Percentiles rank a stretch among this genome's conserved stretches.
Conservation (phyloP, 2,888 invertebrate genomes). For the Phragmatobia fuliginosa region DNA sequence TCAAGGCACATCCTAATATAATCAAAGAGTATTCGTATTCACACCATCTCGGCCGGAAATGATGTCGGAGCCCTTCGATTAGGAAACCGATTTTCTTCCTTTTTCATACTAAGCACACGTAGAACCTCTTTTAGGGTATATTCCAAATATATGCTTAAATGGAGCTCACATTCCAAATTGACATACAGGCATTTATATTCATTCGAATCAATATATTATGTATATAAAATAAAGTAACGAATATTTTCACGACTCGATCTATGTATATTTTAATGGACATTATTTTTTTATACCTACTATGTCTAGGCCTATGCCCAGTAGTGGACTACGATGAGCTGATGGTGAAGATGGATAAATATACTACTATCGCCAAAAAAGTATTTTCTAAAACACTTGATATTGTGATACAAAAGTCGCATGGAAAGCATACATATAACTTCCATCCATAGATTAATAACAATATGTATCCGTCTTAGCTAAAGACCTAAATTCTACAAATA, state of each 20-base stretch:
- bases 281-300: too few species aligned
- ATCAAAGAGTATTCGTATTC: slow-evolving; percentile 49
- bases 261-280: too few species aligned
- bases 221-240: background rate
- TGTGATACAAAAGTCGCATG: too few species aligned
- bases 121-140: slow-evolving; percentile 39
- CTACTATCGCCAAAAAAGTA: too few species aligned
- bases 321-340: too few species aligned
- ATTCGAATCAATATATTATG: background rate
- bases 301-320: too few species aligned
- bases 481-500: background rate
- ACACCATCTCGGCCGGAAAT: slow-evolving; percentile 45
- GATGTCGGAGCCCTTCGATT: slow-evolving; percentile 48
- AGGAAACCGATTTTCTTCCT: slow-evolving; percentile 45
- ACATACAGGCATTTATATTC: background rate
- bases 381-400: too few species aligned
- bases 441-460: too few species aligned
- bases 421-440: background rate
- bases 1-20: slow-evolving; percentile 33
- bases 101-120: slow-evolving; percentile 46
- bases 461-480: background rate
- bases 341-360: too few species aligned
- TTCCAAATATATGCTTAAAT: slow-evolving; percentile 36
- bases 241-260: background rate
- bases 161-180: slow-evolving; percentile 10